Evolutionary conservation across 2,797 vertebrate genomes (phyloP).

Genomic region (Anguilla obscura): DNA sequence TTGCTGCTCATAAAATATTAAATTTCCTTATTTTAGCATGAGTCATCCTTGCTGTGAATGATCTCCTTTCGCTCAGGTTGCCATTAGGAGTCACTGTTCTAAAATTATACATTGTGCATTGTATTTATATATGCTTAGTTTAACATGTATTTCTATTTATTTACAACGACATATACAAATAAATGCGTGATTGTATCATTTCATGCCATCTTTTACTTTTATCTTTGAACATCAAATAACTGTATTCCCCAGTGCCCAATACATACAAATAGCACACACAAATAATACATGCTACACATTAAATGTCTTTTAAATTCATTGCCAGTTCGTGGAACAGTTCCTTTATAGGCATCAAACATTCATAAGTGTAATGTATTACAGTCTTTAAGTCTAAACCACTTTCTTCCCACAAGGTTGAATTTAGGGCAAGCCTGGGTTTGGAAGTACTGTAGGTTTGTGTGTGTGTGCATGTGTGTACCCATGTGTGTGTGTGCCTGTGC

Average conservation of each 20-base stretch:
- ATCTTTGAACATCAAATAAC: not conserved
- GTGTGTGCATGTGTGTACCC: slow-evolving; percentile 38
- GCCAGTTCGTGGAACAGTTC: not conserved
- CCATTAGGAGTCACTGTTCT: not conserved
- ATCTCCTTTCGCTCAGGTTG: not conserved
- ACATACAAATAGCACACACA: slow-evolving; percentile 3
- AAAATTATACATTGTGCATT: not conserved
- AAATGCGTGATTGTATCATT: not conserved
- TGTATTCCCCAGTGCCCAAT: not conserved
- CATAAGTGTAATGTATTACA: not conserved
- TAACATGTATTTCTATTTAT: not conserved
- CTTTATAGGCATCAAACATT: not conserved
- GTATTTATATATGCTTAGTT: not conserved
- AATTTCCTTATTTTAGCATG: slow-evolving; percentile 19
- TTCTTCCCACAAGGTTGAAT: not conserved
- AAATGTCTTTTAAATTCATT: not conserved
- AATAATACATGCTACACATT: not conserved
- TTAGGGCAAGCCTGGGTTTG: not conserved
- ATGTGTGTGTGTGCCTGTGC: slow-evolving; percentile 43
- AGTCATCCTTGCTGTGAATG: not conserved
- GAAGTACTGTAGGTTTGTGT: not conserved
- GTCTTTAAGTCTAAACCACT: not conserved
- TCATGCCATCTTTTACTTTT: not conserved
- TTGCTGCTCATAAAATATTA: slow-evolving; percentile 35
- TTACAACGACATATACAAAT: not conserved